phyloP scores from a whole-genome alignment of 2,888 invertebrate genomes.

The Uropetala carovei region DNA sequence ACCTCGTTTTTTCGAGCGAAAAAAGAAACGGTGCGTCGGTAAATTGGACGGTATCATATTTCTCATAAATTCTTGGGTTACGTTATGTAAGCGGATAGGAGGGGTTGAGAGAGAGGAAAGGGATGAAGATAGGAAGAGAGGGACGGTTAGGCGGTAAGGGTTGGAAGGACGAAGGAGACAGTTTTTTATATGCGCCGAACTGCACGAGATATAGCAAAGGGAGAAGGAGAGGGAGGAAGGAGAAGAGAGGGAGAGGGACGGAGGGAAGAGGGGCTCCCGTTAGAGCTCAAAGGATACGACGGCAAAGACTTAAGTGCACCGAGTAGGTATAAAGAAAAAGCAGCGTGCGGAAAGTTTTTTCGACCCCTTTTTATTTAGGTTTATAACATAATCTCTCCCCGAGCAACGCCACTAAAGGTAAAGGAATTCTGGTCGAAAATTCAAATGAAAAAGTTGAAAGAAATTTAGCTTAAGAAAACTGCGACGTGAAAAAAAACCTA shows the following conservation, averaged over 20 bases:
- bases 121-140: neutral
- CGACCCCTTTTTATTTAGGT: neutral
- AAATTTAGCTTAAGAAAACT: neutral
- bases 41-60: too few relatives aligned
- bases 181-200: neutral
- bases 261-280: neutral
- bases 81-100: too few relatives aligned
- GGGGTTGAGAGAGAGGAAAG: neutral
- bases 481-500: neutral
- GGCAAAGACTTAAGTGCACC: neutral
- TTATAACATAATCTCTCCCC: constrained; percentile 12
- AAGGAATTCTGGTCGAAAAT: constrained; percentile 1
- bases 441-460: neutral
- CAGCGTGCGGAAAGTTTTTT: neutral
- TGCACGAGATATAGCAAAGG: neutral
- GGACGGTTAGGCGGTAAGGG: neutral
- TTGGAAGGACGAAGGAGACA: neutral
- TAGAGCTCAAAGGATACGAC: neutral
- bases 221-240: neutral
- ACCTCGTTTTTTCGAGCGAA: too few relatives aligned
- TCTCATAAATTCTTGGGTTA: too few relatives aligned
- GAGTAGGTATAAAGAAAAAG: neutral
- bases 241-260: neutral
- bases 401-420: neutral
- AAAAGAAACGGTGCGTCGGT: too few relatives aligned